Percentiles rank a stretch among this genome's conserved stretches.
Evolutionary conservation across 2,797 vertebrate species (phyloP).

Genomic region (Brotula barbata): DNA sequence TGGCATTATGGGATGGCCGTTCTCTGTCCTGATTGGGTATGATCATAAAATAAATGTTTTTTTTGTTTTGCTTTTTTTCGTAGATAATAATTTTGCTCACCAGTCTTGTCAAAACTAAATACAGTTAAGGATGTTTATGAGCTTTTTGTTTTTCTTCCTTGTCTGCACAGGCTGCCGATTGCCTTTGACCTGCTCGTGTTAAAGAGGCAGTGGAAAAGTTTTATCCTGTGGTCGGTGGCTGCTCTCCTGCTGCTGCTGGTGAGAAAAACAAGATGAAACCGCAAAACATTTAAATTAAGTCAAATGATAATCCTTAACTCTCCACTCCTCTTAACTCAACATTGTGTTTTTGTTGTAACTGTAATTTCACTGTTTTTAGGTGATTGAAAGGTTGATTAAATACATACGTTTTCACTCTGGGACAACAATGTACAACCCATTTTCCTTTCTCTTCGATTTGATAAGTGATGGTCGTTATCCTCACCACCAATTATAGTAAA

Average conservation of each 20-base stretch:
- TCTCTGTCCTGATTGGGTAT: conserved; percentile 92
- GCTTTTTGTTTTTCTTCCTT: conserved; percentile 2
- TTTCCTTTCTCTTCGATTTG: no score
- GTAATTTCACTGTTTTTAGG: no score
- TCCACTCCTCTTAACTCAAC: no score
- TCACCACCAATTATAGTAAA: no score
- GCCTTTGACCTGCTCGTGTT: conserved; percentile 91
- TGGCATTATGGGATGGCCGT: conserved; percentile 93
- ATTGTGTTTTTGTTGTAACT: no score
- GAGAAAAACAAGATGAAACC: no score
- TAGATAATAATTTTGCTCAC: not conserved
- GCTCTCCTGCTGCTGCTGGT: conserved; percentile 91
- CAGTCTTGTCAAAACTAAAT: not conserved
- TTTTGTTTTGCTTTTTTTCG: not conserved
- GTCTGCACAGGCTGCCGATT: conserved; percentile 85
- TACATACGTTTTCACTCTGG: no score
- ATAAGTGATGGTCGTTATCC: no score
- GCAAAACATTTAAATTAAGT: no score
- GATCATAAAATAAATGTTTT: not conserved
- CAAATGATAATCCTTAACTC: no score
- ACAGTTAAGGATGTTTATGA: not conserved
- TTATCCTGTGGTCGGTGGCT: conserved; percentile 85
- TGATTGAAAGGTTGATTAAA: no score
- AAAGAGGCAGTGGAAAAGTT: conserved; percentile 89
- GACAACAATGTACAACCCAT: no score